Evolutionary conservation across 2,888 invertebrate species (phyloP).

Genomic region (Stramonita haemastoma): DNA sequence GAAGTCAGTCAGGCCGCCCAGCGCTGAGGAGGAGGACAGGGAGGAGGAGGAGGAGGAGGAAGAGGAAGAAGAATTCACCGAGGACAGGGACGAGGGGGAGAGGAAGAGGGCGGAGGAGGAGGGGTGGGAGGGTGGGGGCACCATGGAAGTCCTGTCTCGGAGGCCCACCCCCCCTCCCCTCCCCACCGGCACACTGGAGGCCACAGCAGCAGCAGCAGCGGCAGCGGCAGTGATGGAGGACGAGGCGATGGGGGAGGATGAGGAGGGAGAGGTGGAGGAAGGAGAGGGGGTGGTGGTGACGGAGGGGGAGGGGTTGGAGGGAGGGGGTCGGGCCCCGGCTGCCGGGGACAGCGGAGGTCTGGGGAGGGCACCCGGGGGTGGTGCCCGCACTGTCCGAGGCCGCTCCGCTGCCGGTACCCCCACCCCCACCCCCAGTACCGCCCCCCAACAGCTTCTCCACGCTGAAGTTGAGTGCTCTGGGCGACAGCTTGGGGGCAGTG

Average conservation of each 20-base stretch:
- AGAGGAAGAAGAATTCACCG: neutral
- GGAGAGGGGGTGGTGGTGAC: neutral
- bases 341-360: slow-evolving; percentile 14
- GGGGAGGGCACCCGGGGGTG: neutral
- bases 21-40: slow-evolving; percentile 13
- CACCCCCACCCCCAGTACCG: slow-evolving; percentile 78
- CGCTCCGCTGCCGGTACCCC: neutral
- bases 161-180: neutral
- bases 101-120: slow-evolving; percentile 18
- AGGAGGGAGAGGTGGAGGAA: slow-evolving; percentile 1
- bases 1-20: slow-evolving; percentile 86
- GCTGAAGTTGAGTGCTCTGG: slow-evolving; percentile 39
- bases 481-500: slow-evolving; percentile 39
- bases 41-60: neutral
- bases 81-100: neutral
- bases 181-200: neutral
- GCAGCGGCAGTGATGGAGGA: neutral
- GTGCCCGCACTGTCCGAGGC: neutral
- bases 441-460: slow-evolving; percentile 79
- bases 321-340: neutral
- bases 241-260: neutral
- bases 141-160: slow-evolving; percentile 27
- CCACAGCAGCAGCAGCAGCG: slow-evolving; percentile 22
- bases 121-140: slow-evolving; percentile 4
- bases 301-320: neutral